These are phyloP conservation scores for Boulengeromyrus knoepffleri DNA, from an alignment of 2,113 vertebrate genomes.

Conservation along the genomic window DNA sequence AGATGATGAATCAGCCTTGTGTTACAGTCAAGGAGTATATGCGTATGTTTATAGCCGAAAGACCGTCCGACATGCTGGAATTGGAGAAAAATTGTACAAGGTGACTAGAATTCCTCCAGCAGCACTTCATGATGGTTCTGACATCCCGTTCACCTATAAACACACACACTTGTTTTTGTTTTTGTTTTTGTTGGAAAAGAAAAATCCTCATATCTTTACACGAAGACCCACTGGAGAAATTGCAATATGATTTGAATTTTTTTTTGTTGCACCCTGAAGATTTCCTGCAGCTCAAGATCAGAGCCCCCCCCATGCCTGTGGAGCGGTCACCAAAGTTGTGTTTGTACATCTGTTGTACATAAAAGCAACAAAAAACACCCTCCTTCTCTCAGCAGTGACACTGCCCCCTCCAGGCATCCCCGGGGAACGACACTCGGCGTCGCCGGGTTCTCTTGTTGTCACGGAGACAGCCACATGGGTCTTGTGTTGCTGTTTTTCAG, in stretches of 20 bases:
- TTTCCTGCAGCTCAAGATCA: background rate
- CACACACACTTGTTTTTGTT: background rate
- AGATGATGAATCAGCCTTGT: background rate
- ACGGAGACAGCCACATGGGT: slow-evolving; percentile 94
- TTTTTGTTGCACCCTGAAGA: background rate
- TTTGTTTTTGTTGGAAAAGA: background rate
- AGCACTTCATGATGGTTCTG: background rate
- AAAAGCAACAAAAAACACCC: background rate
- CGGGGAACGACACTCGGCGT: slow-evolving; percentile 19
- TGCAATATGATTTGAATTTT: background rate
- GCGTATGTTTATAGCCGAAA: background rate
- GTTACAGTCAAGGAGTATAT: background rate
- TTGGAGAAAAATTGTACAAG: background rate
- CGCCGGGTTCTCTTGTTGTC: slow-evolving; percentile 60
- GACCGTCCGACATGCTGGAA: background rate
- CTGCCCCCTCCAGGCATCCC: background rate
- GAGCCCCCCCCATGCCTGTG: too few species aligned
- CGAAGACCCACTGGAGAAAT: background rate
- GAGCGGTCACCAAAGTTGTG: background rate
- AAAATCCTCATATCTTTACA: background rate
- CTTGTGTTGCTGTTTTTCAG: slow-evolving; percentile 92
- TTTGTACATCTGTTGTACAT: slow-evolving; percentile 4
- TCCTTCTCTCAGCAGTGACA: background rate
- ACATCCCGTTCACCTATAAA: background rate
- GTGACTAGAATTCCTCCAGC: background rate